Percentiles rank a stretch among this genome's conserved stretches.
These are phyloP conservation scores for Callaeas wilsoni DNA, from an alignment of 2,113 vertebrate species.

Conservation along the genomic window DNA sequence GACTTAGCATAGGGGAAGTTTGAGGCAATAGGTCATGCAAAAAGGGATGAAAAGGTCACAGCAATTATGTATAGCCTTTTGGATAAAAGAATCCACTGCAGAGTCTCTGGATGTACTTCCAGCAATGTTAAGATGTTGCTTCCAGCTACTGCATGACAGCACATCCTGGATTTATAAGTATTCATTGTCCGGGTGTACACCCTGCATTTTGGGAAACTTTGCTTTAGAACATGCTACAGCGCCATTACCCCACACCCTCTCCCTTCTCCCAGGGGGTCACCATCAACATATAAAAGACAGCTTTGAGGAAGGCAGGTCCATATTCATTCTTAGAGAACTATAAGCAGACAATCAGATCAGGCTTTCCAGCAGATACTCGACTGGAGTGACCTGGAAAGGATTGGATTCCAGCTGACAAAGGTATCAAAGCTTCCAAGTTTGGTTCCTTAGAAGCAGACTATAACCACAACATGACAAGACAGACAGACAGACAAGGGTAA, in stretches of 20 bases:
- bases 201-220: not conserved
- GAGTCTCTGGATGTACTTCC: constrained; percentile 25
- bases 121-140: constrained; percentile 30
- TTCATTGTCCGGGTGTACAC: not conserved
- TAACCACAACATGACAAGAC: not conserved
- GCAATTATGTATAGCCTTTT: constrained; percentile 19
- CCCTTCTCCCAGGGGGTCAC: not conserved
- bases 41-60: constrained; percentile 42
- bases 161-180: constrained; percentile 18
- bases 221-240: not conserved
- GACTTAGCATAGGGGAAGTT: not conserved
- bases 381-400: not conserved
- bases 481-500: not conserved
- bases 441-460: not conserved
- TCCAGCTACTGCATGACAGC: constrained; percentile 35
- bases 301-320: not conserved
- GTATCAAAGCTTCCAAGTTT: not conserved
- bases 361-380: not conserved
- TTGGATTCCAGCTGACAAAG: not conserved
- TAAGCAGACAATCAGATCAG: not conserved
- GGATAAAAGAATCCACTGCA: constrained; percentile 29
- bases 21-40: constrained; percentile 11
- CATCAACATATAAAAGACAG: not conserved
- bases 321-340: not conserved
- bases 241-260: not conserved